phyloP scores from a whole-genome alignment of 64 coral and sea anemone genomes.

The Stylophora pistillata region DNA sequence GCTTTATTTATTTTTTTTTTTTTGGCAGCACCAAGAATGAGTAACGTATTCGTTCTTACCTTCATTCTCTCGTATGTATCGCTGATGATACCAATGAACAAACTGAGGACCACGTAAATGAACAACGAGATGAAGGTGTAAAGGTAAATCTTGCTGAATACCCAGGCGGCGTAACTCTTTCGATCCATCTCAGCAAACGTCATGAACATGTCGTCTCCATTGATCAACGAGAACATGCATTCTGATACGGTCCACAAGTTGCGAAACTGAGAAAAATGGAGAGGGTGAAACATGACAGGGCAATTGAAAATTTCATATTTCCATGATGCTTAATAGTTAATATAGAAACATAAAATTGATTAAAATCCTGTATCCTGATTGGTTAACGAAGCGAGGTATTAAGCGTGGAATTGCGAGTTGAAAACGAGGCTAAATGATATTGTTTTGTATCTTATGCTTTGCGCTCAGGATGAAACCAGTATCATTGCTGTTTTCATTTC shows the following conservation, averaged over 20 bases:
- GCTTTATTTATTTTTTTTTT: no score
- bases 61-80: constrained; percentile 95
- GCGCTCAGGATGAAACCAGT: no score
- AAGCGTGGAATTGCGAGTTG: no score
- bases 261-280: constrained; percentile 57
- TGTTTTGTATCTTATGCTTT: no score
- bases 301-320: not conserved
- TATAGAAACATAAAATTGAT: no score
- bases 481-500: no score
- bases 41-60: constrained; percentile 43
- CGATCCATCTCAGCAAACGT: constrained; percentile 79
- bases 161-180: constrained; percentile 58
- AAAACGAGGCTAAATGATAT: no score
- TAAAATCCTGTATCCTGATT: no score
- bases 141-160: constrained; percentile 94
- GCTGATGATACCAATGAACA: constrained; percentile 98
- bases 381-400: no score
- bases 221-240: constrained; percentile 92
- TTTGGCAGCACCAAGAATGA: not conserved
- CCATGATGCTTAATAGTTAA: not conserved
- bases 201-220: constrained; percentile 96
- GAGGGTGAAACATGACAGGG: not conserved
- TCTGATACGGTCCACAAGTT: constrained; percentile 66
- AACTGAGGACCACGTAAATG: constrained; percentile 96
- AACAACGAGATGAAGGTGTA: constrained; percentile 92